phyloP scores from a whole-genome alignment of 2,888 invertebrate genomes.

The Eupithecia pulchellata region DNA sequence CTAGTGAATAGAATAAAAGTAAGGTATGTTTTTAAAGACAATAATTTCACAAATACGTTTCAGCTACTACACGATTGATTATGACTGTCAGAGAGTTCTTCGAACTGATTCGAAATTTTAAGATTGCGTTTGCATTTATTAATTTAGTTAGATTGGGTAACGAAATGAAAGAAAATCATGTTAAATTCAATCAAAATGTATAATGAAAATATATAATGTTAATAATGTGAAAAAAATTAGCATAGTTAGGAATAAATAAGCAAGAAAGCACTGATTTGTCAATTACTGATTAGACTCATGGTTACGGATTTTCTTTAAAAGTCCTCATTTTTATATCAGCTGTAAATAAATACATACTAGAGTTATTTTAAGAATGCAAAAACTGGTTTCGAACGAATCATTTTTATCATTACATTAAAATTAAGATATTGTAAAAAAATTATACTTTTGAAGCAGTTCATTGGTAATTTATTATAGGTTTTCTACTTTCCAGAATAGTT shows the following conservation, averaged over 20 bases:
- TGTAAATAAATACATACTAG: constrained; percentile 63
- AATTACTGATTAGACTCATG: constrained; percentile 83
- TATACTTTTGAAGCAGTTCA: not conserved
- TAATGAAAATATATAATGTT: constrained; percentile 6
- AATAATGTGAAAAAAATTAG: constrained; percentile 11
- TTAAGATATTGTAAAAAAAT: not conserved
- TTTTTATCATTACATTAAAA: not conserved
- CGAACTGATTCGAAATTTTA: not conserved
- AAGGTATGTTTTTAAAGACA: not conserved
- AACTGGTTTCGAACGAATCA: not conserved
- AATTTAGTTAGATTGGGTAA: not conserved
- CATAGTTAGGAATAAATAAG: constrained; percentile 46
- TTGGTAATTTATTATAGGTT: not conserved
- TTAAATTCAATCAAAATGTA: not conserved
- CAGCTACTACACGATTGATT: not conserved
- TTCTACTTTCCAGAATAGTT: not conserved
- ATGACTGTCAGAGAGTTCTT: not conserved
- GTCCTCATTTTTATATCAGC: constrained; percentile 58
- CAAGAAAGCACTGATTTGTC: constrained; percentile 82
- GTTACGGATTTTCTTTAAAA: constrained; percentile 75
- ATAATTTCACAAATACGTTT: constrained; percentile 2
- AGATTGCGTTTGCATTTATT: not conserved
- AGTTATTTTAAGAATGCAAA: not conserved
- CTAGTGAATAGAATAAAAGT: not conserved
- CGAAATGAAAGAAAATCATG: not conserved